A percentile compares a stretch with the other conserved stretches of the same genome.
Conservation (phyloP, 2,888 invertebrate genomes). For the Bimastos eiseni region DNA sequence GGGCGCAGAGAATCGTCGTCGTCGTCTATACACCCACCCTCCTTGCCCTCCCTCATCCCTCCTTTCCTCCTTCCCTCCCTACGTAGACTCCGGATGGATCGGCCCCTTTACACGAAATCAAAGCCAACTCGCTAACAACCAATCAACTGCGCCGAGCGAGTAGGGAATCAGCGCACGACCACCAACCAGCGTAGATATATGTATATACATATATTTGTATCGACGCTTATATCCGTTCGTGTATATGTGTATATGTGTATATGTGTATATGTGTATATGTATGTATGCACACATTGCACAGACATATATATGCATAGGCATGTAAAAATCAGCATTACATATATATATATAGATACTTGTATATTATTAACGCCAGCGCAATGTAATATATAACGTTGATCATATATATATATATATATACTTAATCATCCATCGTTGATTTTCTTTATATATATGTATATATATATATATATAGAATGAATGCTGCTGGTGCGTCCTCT, state of each 20-base stretch:
- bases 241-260: neutral
- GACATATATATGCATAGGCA: neutral
- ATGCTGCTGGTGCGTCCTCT: neutral
- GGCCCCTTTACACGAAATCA: neutral
- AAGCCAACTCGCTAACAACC: neutral
- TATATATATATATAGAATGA: neutral
- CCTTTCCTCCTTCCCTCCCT: neutral
- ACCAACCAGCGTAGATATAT: neutral
- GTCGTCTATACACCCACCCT: neutral
- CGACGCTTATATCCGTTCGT: too few species aligned
- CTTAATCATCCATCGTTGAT: too few species aligned
- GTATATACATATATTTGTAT: neutral
- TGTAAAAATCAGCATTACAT: neutral
- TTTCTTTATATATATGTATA: neutral
- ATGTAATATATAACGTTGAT: too few species aligned
- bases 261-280: neutral
- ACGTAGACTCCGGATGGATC: neutral
- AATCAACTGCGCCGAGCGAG: neutral
- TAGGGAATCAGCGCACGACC: neutral
- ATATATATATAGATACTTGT: neutral
- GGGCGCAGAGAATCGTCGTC: neutral
- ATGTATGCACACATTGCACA: neutral
- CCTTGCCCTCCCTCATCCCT: too few species aligned
- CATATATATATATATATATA: neutral
- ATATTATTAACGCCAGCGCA: neutral